Conservation (phyloP, 2,797 vertebrate species). For the Euthynnus affinis region DNA sequence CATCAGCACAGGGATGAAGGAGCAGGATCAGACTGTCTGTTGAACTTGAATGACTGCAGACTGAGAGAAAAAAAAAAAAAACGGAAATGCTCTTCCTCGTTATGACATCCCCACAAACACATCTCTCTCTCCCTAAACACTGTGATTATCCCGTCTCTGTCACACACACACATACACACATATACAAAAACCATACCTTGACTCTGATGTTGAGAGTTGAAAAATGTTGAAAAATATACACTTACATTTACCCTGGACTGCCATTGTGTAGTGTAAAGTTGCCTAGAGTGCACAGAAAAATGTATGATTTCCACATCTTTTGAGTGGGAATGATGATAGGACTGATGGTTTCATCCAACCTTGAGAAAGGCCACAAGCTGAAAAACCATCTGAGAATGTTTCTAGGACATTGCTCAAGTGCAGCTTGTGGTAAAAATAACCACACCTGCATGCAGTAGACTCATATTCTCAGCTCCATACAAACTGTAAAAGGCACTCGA, state of each 20-base stretch:
- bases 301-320: neutral
- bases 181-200: neutral
- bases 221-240: constrained; percentile 16
- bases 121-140: too few species aligned
- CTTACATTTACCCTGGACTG: neutral
- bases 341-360: neutral
- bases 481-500: neutral
- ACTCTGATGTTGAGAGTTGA: constrained; percentile 1
- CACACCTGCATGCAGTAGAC: neutral
- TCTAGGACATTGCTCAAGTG: constrained; percentile 9
- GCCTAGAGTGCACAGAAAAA: neutral
- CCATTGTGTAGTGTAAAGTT: neutral
- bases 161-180: neutral
- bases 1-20: constrained; percentile 19
- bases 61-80: constrained; percentile 18
- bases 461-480: constrained; percentile 3
- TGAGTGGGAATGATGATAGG: neutral
- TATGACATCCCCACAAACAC: neutral
- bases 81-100: constrained; percentile 11
- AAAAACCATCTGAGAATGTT: neutral
- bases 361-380: neutral
- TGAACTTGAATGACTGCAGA: constrained; percentile 42
- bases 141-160: constrained; percentile 15
- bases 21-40: constrained; percentile 30
- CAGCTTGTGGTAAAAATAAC: constrained; percentile 19